phyloP scores from a whole-genome alignment of 53 echinoderm and acorn worm genomes.

The Holothuria scabra region DNA sequence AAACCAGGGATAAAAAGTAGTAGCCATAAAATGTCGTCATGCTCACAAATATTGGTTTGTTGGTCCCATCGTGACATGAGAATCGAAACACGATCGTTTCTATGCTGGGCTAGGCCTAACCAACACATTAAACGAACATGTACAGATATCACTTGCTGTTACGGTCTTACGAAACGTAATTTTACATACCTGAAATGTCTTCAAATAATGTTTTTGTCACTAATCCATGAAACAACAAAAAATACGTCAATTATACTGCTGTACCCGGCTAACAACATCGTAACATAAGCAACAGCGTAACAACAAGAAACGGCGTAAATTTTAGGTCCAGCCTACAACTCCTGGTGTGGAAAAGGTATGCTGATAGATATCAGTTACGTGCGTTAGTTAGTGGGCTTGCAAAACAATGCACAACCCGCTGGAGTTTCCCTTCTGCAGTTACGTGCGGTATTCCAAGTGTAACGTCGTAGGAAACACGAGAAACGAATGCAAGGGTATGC shows the following conservation, averaged over 20 bases:
- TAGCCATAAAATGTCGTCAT: too few species aligned
- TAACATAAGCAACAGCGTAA: slow-evolving; percentile 19
- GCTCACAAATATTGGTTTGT: slow-evolving; percentile 9
- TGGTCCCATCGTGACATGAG: slow-evolving; percentile 8
- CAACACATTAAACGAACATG: neutral
- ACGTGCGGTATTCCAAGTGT: neutral
- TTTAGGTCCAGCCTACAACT: neutral
- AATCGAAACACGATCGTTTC: slow-evolving; percentile 27
- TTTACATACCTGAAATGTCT: slow-evolving; percentile 21
- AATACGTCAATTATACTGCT: neutral
- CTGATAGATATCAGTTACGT: neutral
- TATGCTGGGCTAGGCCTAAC: neutral
- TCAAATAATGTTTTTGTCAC: neutral
- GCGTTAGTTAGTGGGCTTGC: neutral
- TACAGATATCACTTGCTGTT: neutral
- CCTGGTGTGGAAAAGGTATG: neutral
- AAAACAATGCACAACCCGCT: neutral
- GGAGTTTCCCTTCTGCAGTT: neutral
- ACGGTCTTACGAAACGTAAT: neutral
- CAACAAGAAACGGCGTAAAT: neutral
- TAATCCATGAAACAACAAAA: neutral
- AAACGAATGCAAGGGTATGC: neutral
- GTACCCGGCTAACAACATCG: neutral
- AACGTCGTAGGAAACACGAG: slow-evolving; percentile 8
- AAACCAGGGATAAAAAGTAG: neutral